Percentiles rank a stretch among this genome's conserved stretches.
phyloP scores from a whole-genome alignment of 2,888 invertebrate species.

The Barypeithes pellucidus region DNA sequence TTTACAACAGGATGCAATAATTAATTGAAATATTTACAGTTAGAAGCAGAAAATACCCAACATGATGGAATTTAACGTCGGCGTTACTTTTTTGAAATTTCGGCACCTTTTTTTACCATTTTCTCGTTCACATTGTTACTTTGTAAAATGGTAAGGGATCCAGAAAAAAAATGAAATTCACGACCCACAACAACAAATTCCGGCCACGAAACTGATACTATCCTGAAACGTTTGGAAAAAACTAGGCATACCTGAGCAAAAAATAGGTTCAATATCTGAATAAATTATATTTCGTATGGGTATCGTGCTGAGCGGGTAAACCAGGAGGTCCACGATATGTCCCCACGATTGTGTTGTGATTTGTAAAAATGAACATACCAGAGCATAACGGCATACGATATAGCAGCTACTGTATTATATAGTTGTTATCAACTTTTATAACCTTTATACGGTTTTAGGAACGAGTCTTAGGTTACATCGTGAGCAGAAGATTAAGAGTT shows the following conservation, averaged over 20 bases:
- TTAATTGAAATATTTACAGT: too few relatives aligned
- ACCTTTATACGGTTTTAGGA: not conserved
- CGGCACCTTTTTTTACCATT: too few relatives aligned
- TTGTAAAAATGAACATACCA: slow-evolving; percentile 45
- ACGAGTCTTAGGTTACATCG: slow-evolving; percentile 13
- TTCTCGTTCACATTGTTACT: not conserved
- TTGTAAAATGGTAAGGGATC: not conserved
- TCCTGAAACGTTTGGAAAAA: slow-evolving; percentile 9
- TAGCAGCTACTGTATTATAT: slow-evolving; percentile 33
- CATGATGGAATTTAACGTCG: too few relatives aligned
- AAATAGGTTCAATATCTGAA: slow-evolving; percentile 21
- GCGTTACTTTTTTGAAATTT: too few relatives aligned
- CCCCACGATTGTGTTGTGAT: slow-evolving; percentile 43
- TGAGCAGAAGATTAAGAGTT: not conserved
- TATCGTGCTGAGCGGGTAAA: slow-evolving; percentile 28
- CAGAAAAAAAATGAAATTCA: not conserved
- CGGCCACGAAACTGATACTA: not conserved
- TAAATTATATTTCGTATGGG: slow-evolving; percentile 32
- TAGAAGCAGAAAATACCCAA: too few relatives aligned
- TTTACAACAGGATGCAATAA: slow-evolving; percentile 24
- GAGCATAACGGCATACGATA: slow-evolving; percentile 37
- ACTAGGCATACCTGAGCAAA: slow-evolving; percentile 1
- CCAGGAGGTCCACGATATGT: slow-evolving; percentile 47
- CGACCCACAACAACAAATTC: not conserved
- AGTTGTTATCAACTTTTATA: slow-evolving; percentile 27